A percentile compares a stretch with the other conserved stretches of the same genome.
These are phyloP conservation scores for Theropithecus gelada DNA, from an alignment of 2,113 vertebrate genomes.

Conservation along the genomic window DNA sequence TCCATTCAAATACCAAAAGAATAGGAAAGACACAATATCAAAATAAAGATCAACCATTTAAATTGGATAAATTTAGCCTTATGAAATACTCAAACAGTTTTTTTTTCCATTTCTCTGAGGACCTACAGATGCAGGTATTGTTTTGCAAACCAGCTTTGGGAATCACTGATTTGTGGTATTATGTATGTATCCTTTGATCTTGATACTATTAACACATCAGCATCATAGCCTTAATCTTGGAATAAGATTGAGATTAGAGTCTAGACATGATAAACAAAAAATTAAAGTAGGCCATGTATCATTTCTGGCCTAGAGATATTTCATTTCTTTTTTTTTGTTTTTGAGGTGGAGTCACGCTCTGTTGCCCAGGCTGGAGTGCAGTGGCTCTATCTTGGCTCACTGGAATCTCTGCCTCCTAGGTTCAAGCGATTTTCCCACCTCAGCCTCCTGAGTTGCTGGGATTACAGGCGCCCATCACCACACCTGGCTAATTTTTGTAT, in stretches of 20 bases:
- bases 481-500: no score
- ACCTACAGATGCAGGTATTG: background rate
- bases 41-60: background rate
- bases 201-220: background rate
- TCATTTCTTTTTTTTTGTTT: background rate
- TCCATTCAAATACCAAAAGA: background rate
- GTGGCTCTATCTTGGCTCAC: no score
- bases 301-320: conserved; percentile 47
- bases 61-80: background rate
- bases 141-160: background rate
- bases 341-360: no score
- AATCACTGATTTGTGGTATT: background rate
- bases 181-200: background rate
- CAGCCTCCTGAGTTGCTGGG: no score
- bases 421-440: no score
- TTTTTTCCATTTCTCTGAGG: background rate
- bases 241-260: background rate
- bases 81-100: background rate
- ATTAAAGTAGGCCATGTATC: conserved; percentile 18
- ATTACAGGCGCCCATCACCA: no score
- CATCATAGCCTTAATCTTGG: background rate
- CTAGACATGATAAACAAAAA: conserved; percentile 22
- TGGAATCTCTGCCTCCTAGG: no score
- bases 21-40: background rate
- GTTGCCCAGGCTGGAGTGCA: no score